phyloP scores from a whole-genome alignment of 2,113 vertebrate genomes.

The Geococcyx californianus region DNA sequence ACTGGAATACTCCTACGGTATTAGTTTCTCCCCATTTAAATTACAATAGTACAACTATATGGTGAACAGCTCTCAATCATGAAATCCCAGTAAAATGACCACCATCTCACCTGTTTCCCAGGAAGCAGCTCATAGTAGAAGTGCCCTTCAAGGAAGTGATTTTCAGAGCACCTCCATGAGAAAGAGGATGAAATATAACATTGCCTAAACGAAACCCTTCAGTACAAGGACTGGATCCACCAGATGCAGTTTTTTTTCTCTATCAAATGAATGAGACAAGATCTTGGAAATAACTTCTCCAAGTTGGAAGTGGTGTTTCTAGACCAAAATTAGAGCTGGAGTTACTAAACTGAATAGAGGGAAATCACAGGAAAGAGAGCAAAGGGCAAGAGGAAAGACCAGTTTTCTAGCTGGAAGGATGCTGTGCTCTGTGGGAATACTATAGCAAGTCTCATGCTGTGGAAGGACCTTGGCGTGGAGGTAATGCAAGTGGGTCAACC shows the following conservation, averaged over 20 bases:
- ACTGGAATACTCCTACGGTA: neutral
- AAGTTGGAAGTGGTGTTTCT: neutral
- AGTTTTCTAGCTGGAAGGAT: constrained; percentile 5
- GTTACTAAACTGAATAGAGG: constrained; percentile 27
- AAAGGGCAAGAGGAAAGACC: neutral
- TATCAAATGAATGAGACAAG: neutral
- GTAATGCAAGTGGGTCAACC: neutral
- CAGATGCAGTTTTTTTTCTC: neutral
- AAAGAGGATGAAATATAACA: neutral
- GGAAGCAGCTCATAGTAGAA: neutral
- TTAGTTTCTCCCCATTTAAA: neutral
- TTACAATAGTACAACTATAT: neutral
- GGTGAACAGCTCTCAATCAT: neutral
- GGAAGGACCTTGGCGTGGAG: neutral
- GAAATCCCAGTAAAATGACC: neutral
- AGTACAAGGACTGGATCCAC: neutral
- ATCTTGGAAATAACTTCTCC: neutral
- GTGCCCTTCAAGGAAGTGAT: neutral
- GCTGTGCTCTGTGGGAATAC: neutral
- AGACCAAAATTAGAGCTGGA: neutral
- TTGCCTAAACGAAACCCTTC: neutral
- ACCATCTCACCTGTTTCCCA: neutral
- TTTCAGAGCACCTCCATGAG: neutral
- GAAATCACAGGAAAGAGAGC: neutral
- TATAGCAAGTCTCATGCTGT: neutral